Evolutionary conservation across 2,113 vertebrate species (phyloP).

Genomic region (Hoplias malabaricus): DNA sequence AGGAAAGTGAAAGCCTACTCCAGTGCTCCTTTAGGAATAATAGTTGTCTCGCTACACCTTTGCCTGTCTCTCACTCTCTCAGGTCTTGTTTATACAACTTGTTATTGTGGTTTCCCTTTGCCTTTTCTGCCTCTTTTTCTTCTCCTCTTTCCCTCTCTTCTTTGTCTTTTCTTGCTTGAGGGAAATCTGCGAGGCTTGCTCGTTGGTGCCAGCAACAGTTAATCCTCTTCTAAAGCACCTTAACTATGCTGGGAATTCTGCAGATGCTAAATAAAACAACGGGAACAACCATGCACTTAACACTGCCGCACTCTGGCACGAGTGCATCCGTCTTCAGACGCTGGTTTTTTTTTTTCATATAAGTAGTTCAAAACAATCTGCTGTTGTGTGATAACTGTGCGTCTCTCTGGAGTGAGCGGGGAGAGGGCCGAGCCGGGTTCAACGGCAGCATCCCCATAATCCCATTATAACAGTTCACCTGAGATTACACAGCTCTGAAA

Average conservation of each 20-base stretch:
- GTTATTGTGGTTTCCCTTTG: conserved; percentile 40
- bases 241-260: conserved; percentile 60
- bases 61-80: conserved; percentile 29
- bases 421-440: conserved; percentile 39
- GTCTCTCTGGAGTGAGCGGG: conserved; percentile 45
- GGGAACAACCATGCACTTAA: conserved; percentile 57
- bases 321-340: conserved; percentile 52
- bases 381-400: conserved; percentile 56
- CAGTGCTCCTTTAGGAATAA: conserved; percentile 47
- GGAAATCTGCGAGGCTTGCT: conserved; percentile 50
- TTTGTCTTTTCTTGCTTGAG: conserved; percentile 50
- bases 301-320: conserved; percentile 46
- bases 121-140: conserved; percentile 33
- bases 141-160: conserved; percentile 37
- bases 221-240: conserved; percentile 62
- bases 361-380: conserved; percentile 60
- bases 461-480: conserved; percentile 54
- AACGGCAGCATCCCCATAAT: conserved; percentile 48
- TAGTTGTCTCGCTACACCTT: conserved; percentile 44
- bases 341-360: conserved; percentile 29
- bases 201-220: conserved; percentile 54
- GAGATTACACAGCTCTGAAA: conserved; percentile 46
- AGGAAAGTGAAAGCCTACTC: conserved; percentile 43
- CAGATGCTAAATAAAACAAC: conserved; percentile 56
- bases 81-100: conserved; percentile 51